These are phyloP conservation scores for Xerus rutilus DNA, from an alignment of 2,797 vertebrate species.

Conservation along the genomic window DNA sequence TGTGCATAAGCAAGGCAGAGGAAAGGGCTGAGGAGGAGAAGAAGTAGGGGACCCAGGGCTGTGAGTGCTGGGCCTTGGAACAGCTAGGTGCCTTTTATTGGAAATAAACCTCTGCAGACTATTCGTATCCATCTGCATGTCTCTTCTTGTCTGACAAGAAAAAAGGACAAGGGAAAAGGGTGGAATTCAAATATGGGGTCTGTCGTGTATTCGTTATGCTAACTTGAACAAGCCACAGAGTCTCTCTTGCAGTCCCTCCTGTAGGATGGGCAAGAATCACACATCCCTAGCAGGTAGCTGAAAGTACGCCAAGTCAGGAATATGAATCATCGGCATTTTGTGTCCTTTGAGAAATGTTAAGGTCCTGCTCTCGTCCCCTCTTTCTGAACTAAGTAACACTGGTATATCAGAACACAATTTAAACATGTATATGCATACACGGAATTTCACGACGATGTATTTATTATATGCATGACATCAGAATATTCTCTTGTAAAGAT, in stretches of 20 bases:
- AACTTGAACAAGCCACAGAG: not conserved
- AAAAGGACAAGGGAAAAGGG: not conserved
- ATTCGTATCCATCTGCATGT: not conserved
- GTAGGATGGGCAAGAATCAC: not conserved
- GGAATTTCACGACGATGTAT: fast-evolving
- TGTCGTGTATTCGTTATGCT: not conserved
- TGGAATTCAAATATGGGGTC: not conserved
- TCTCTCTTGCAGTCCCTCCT: not conserved
- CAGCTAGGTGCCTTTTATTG: not conserved
- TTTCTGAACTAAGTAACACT: not conserved
- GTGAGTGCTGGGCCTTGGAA: not conserved
- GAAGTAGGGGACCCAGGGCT: not conserved
- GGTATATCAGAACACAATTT: no score
- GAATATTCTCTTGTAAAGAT: not conserved
- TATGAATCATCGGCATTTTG: not conserved
- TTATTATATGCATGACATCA: not conserved
- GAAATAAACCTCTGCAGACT: not conserved
- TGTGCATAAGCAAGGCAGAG: not conserved
- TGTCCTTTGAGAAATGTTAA: not conserved
- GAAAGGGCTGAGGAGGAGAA: not conserved
- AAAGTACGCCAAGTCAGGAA: not conserved
- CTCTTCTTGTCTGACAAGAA: not conserved
- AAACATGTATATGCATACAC: not conserved
- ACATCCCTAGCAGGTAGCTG: not conserved
- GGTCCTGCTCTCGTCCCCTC: not conserved